Percentiles rank a stretch among this genome's conserved stretches.
phyloP scores from a whole-genome alignment of 2,888 invertebrate genomes.

The Coronaproctus castanopsis region DNA sequence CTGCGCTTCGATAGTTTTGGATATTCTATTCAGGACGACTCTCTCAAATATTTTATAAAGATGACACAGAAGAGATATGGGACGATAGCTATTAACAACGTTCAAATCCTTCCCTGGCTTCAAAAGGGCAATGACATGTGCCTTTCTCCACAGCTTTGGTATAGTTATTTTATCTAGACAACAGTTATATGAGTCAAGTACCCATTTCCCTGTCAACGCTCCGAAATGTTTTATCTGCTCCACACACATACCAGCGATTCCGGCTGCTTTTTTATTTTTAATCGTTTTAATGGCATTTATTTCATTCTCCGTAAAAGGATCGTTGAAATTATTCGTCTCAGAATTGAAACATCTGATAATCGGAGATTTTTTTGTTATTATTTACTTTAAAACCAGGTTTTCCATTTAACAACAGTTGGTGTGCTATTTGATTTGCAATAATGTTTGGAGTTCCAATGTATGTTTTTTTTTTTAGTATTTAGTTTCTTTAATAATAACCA shows the following conservation, averaged over 20 bases:
- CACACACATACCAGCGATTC: not conserved
- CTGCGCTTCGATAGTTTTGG: no score
- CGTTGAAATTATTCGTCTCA: not conserved
- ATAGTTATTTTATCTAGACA: no score
- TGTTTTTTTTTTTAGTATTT: not conserved
- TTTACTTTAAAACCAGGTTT: no score
- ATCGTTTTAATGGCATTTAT: not conserved
- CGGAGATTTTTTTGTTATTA: no score
- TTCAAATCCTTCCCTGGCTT: not conserved
- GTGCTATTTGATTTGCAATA: not conserved
- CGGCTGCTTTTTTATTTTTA: not conserved
- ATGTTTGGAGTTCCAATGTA: not conserved
- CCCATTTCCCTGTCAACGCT: not conserved
- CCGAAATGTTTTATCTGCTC: not conserved
- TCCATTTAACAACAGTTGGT: not conserved
- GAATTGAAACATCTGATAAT: not conserved
- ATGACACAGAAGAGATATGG: not conserved
- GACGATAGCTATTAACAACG: not conserved
- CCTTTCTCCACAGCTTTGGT: not conserved
- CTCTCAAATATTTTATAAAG: not conserved
- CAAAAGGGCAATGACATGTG: not conserved
- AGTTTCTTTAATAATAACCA: not conserved
- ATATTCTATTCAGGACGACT: no score
- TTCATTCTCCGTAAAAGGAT: not conserved
- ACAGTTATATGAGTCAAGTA: no score